Conservation (phyloP, 2,113 vertebrate genomes). For the Callipepla squamata region DNA sequence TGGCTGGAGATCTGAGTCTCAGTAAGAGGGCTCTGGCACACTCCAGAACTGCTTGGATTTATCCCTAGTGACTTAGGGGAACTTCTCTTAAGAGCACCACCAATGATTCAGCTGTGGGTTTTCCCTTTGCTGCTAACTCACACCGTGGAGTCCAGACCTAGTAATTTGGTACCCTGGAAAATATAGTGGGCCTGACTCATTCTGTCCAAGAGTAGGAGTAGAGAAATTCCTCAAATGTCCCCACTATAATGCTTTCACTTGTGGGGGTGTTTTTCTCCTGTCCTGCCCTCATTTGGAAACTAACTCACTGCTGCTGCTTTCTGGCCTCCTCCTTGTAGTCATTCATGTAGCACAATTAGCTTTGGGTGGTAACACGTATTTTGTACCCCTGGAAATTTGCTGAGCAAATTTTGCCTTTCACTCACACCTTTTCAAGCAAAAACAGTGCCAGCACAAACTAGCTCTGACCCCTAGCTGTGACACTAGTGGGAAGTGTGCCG, state of each 20-base stretch:
- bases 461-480: neutral
- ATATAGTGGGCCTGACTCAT: neutral
- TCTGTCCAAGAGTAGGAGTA: neutral
- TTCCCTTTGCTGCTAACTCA: neutral
- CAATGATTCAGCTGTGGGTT: neutral
- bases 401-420: neutral
- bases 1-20: neutral
- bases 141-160: neutral
- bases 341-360: neutral
- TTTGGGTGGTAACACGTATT: neutral
- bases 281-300: neutral
- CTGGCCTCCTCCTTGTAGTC: no score
- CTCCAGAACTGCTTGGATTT: neutral
- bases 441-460: neutral
- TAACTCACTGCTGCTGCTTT: neutral
- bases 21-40: neutral
- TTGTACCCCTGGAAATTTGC: neutral
- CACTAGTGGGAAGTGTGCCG: rapidly evolving
- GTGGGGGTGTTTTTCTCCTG: neutral
- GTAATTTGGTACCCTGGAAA: neutral
- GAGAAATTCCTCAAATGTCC: neutral
- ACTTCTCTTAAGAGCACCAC: neutral
- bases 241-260: neutral
- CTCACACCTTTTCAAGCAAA: neutral
- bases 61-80: neutral